phyloP scores from a whole-genome alignment of 1,140 invertebrate species.

The Brachionus paranguensis region DNA sequence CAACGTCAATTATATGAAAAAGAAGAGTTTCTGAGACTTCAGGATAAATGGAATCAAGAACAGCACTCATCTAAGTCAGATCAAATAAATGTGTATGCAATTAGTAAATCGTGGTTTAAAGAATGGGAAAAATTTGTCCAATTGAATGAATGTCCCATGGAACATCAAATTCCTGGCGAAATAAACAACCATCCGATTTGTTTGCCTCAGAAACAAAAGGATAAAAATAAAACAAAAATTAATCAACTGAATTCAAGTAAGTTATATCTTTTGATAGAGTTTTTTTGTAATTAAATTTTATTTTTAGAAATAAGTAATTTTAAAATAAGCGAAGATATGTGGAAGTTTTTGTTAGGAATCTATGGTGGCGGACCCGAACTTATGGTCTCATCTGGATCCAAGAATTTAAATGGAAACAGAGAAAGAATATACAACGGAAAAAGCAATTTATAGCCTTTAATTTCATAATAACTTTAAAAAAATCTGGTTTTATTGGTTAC shows the following conservation, averaged over 20 bases:
- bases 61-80: background rate
- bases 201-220: background rate
- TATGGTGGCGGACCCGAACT: conserved; percentile 36
- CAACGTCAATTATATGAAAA: conserved; percentile 16
- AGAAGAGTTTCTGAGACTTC: conserved; percentile 14
- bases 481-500: background rate
- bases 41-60: background rate
- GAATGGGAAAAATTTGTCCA: conserved; percentile 17
- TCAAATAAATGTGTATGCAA: background rate
- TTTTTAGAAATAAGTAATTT: conserved; percentile 22
- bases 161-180: conserved; percentile 27
- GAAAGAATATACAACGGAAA: background rate
- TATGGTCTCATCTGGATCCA: background rate
- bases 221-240: background rate
- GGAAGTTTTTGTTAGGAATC: conserved; percentile 2
- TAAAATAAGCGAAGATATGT: conserved; percentile 36
- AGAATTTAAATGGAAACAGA: background rate
- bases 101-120: conserved; percentile 2
- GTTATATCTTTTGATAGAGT: background rate
- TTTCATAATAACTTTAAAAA: background rate
- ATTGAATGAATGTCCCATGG: background rate
- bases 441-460: background rate
- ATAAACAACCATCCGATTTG: conserved; percentile 32
- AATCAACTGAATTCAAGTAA: background rate
- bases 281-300: background rate